These are phyloP conservation scores for Zeus faber DNA, from an alignment of 2,113 vertebrate genomes.

Conservation along the genomic window DNA sequence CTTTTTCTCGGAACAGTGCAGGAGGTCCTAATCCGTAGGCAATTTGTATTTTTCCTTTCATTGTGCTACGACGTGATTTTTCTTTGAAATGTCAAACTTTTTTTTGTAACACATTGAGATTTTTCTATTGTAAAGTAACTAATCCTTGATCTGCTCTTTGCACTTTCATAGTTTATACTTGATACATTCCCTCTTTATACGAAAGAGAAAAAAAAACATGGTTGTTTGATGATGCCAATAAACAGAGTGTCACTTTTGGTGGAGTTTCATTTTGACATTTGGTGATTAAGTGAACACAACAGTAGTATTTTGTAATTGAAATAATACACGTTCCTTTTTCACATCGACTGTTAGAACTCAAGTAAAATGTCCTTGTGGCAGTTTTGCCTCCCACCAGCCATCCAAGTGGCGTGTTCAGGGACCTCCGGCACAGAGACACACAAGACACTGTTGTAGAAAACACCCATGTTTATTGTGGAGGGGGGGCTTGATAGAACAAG, in stretches of 20 bases:
- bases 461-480: no score
- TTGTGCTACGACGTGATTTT: conserved; percentile 67
- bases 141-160: conserved; percentile 99
- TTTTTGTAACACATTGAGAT: conserved; percentile 90
- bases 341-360: no score
- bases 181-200: conserved; percentile 99
- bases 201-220: conserved; percentile 70
- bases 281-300: not conserved
- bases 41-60: conserved; percentile 83
- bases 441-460: no score
- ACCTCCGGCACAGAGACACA: no score
- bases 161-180: conserved; percentile 99
- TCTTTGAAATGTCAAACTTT: conserved; percentile 83
- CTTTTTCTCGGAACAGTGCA: conserved; percentile 75
- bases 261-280: not conserved
- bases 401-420: no score
- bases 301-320: no score
- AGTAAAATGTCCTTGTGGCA: no score
- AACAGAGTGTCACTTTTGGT: conserved; percentile 69
- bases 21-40: conserved; percentile 68
- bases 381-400: no score
- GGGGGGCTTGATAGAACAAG: no score
- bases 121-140: conserved; percentile 95
- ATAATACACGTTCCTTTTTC: no score
- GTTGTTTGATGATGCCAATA: conserved; percentile 91